Evolutionary conservation across 2,113 vertebrate species (phyloP).

Genomic region (Syngnathus floridae): DNA sequence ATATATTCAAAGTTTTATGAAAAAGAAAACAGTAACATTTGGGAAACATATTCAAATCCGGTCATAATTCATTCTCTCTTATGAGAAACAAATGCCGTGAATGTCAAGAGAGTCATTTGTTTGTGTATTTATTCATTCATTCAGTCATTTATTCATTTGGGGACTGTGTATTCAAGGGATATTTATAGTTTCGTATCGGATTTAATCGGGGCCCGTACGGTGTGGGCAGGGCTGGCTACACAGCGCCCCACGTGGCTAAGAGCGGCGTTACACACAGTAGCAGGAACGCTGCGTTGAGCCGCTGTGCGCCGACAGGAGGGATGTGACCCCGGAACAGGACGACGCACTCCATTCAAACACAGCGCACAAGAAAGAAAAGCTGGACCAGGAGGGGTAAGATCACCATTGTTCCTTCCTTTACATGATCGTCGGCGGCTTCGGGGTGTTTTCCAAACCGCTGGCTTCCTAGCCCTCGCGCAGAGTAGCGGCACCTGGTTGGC

Average conservation of each 20-base stretch:
- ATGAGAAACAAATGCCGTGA: neutral
- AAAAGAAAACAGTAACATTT: no score
- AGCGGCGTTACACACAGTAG: conserved; percentile 27
- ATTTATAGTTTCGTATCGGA: neutral
- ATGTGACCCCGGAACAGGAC: conserved; percentile 82
- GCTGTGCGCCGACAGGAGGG: conserved; percentile 70
- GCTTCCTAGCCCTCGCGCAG: conserved; percentile 29
- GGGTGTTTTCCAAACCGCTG: neutral
- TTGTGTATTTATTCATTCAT: neutral
- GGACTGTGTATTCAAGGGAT: neutral
- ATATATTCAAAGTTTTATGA: neutral
- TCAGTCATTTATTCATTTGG: neutral
- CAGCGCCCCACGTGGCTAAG: conserved; percentile 46
- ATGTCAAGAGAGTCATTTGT: neutral
- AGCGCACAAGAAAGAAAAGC: conserved; percentile 69
- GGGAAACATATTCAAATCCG: neutral
- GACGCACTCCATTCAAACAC: conserved; percentile 72
- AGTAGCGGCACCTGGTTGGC: conserved; percentile 60
- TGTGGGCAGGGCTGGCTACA: neutral
- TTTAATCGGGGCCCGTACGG: no score
- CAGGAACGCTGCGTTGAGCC: conserved; percentile 47
- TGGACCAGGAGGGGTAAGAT: conserved; percentile 77
- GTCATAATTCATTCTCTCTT: neutral
- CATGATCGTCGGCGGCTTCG: conserved; percentile 1
- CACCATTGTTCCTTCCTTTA: neutral